Base-by-base conservation (phyloP, 2,888 invertebrate genomes). In the Isotomurus palustris region DNA sequence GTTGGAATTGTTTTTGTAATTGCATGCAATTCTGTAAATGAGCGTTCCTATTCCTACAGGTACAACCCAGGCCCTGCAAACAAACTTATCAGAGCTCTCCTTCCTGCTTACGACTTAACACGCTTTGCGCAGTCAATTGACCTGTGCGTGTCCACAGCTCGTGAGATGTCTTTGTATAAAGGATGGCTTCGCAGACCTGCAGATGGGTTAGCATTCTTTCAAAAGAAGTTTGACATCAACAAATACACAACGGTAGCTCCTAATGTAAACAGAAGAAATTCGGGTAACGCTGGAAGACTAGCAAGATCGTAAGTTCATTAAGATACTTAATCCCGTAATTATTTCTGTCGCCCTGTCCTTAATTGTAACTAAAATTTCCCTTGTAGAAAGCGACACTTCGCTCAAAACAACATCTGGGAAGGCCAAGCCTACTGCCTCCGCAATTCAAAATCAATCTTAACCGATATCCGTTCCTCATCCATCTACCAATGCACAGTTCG, bases 331-430 rank as follows among this genome's bases (percentile, higher is more conserved):
- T 6, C 40, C 24, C 17, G 8, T 22, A 5, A 10, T 19, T 17
- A 41, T 5, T 51, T 4, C 25, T 22, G 3, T 25, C 22, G 19
- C 25, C 28, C 21, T 52, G 10, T 22, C 19, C n/a, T 19, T 8
- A 22, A 14, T 25, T 17, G 8, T 10, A 6, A 4, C 43, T 8
- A 41, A 19, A 41, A 10, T 41, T 43, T 52, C 45, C 22, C 24
- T 48, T 45, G 19, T 49, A 62, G 62, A 40, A 64, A 58, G 38
- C 24, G 63, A 43, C 60, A 53, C 29, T 60, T 60, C 28, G 47
- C 60, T 17, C 56, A 60, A 49, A 60, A 64, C 21, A 60, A 64
- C 48, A 40, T 64, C 17, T 64, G 63, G 63, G 21, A 53, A 2
- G 55, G 56, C 10, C 44, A 49, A 51, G 63, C 47, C 0, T 64